A percentile compares a stretch with the other conserved stretches of the same genome.
phyloP scores from a whole-genome alignment of 2,113 vertebrate species.

The Phodopus roborovskii region DNA sequence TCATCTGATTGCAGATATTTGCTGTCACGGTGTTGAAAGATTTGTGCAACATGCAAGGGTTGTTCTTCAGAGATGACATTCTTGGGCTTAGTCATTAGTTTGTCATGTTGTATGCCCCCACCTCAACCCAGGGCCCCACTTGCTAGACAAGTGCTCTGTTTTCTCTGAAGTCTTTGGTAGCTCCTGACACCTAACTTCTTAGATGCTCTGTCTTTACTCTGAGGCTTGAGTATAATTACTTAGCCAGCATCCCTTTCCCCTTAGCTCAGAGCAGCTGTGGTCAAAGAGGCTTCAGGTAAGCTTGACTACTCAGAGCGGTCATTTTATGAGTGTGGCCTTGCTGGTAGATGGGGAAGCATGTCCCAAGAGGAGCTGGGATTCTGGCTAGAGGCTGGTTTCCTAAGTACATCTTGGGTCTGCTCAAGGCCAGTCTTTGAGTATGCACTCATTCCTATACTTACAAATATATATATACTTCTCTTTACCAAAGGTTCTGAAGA shows the following conservation, averaged over 20 bases:
- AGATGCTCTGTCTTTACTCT: not conserved
- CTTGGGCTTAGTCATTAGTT: not conserved
- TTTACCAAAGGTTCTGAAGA: slow-evolving; percentile 81
- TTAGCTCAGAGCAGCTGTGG: not conserved
- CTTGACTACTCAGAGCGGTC: not conserved
- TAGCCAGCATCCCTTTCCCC: not conserved
- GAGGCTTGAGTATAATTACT: not conserved
- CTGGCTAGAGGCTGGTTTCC: not conserved
- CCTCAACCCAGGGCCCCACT: not conserved
- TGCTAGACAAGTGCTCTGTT: not conserved
- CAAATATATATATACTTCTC: not conserved
- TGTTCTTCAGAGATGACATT: not conserved
- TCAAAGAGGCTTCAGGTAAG: not conserved
- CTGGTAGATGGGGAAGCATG: not conserved
- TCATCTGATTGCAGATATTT: not conserved
- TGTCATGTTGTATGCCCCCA: not conserved
- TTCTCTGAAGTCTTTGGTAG: not conserved
- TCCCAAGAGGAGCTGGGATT: not conserved
- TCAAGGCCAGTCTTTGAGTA: too few species aligned
- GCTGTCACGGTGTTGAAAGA: not conserved
- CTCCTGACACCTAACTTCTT: not conserved
- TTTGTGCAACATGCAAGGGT: fast-evolving
- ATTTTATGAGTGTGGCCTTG: not conserved
- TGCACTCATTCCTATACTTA: not conserved
- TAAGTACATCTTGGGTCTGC: fast-evolving